Evolutionary conservation across 1,140 invertebrate genomes (phyloP).

Genomic region (Bombus picipes): DNA sequence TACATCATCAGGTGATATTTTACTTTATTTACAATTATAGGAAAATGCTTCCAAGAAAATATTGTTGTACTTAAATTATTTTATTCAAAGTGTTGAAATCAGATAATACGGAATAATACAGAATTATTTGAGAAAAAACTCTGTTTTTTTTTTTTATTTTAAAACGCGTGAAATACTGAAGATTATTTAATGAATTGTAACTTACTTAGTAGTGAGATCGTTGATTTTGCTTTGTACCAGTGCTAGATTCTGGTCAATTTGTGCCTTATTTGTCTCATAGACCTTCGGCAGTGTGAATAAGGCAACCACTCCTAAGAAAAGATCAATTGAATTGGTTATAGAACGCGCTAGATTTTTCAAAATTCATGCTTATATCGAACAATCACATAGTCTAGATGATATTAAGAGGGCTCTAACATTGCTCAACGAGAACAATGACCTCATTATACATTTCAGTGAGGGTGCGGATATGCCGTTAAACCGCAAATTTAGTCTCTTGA

Average conservation of each 20-base stretch:
- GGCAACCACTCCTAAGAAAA: conserved; percentile 91
- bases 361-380: neutral
- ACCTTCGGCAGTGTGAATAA: conserved; percentile 98
- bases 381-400: neutral
- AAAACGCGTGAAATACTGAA: no score
- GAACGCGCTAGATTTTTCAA: neutral
- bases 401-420: neutral
- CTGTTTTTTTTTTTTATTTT: neutral
- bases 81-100: no score
- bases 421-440: conserved; percentile 14
- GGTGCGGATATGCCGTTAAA: neutral
- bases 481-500: neutral
- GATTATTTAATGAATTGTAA: conserved; percentile 45
- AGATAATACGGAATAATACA: neutral
- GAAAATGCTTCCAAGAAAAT: neutral
- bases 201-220: conserved; percentile 94
- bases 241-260: conserved; percentile 96
- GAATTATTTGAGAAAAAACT: neutral
- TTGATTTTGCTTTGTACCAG: conserved; percentile 93
- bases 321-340: conserved; percentile 15
- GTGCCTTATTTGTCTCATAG: conserved; percentile 98
- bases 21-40: neutral
- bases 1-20: neutral
- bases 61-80: neutral
- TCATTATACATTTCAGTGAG: conserved; percentile 1